Evolutionary conservation across 2,797 vertebrate genomes (phyloP).

Genomic region (Takifugu rubripes): DNA sequence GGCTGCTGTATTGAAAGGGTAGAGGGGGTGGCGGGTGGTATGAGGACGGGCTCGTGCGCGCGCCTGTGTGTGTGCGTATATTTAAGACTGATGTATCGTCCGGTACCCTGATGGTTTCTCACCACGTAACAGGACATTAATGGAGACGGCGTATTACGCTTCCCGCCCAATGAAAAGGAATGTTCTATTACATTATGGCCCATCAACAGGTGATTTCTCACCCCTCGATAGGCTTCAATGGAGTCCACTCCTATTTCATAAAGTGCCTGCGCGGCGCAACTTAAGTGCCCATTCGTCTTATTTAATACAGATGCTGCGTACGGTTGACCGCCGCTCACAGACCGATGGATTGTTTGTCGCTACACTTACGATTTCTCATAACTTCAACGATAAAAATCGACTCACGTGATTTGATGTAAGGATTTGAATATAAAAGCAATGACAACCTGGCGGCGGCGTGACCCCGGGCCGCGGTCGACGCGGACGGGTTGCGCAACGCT

Average conservation of each 20-base stretch:
- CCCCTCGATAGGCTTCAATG: conserved; percentile 35
- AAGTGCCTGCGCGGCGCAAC: conserved; percentile 39
- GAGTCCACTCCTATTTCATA: conserved; percentile 54
- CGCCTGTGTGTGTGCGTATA: conserved; percentile 3
- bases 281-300: conserved; percentile 56
- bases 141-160: conserved; percentile 63
- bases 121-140: conserved; percentile 62
- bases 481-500: conserved; percentile 25
- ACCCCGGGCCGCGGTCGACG: background rate
- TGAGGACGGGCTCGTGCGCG: conserved; percentile 76
- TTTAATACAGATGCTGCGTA: conserved; percentile 52
- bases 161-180: conserved; percentile 61
- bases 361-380: conserved; percentile 9
- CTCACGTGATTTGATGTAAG: conserved; percentile 27
- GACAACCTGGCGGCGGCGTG: conserved; percentile 9
- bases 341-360: conserved; percentile 49
- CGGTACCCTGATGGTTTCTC: conserved; percentile 66
- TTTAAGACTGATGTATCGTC: conserved; percentile 53
- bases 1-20: conserved; percentile 80
- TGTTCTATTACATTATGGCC: conserved; percentile 60
- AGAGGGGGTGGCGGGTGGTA: conserved; percentile 37
- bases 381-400: conserved; percentile 35
- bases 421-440: conserved; percentile 15
- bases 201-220: conserved; percentile 70
- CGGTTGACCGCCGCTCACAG: conserved; percentile 30